Evolutionary conservation across 2,113 vertebrate species (phyloP), one percentile per base, ranked within the genome.

Genomic region (Corythoichthys intestinalis): DNA sequence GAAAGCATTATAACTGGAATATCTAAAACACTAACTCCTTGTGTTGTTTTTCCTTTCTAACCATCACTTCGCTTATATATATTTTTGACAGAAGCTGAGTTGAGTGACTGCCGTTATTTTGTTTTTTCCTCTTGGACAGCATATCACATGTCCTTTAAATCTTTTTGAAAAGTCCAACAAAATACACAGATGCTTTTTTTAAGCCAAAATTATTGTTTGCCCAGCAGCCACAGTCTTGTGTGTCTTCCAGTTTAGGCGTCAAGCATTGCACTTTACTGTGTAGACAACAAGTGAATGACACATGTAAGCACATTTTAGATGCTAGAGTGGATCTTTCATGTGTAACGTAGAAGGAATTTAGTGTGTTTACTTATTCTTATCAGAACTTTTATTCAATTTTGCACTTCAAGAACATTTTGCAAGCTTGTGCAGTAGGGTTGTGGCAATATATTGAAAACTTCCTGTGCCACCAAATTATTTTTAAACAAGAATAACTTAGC

Each of bases 141-240:
- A 41, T 62, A n/a, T 34, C 28, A 9, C 54, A 28, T 57, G 54
- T 44, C 60, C 44, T 62, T 39, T 62, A 44, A 62, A 62, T 62
- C 39, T 44, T 44, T 46, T 12, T 4, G 14, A 62, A 61, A 62
- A 62, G 46, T 62, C 39, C 60, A 62, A n/a, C 60, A 62, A 62
- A 62, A 8, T 12, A 46, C 39, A 44, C 39, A 46, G 2, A 11
- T 39, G 38, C 10, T 62, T 62, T 62, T 60, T 62, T 44, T 12
- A 62, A 62, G 60, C 60, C n/a, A 44, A 62, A 62, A 62, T 62
- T 44, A 46, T 62, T 62, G 41, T 44, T 62, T 62, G 39, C 39
- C 39, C 17, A 11, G n/a, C 7, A 20, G 39, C 60, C 60, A 62
- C 39, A 62, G 39, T 44, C 60, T 62, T 62, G 39, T 2, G 15